Evolutionary conservation across 2,888 invertebrate species (phyloP).

Genomic region (Macropis europaea): DNA sequence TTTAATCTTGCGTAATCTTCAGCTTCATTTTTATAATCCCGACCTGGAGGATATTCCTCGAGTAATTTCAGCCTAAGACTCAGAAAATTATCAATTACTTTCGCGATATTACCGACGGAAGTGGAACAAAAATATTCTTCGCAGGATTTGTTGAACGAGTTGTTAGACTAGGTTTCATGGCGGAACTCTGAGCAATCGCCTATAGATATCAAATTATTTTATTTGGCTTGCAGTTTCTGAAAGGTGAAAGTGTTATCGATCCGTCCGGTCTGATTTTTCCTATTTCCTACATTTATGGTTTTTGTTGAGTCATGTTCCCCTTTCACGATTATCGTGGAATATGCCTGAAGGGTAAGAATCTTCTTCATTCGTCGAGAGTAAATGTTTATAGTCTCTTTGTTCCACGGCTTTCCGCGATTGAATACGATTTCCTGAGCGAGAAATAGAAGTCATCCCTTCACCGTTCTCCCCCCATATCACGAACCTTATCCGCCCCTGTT

Average conservation of each 20-base stretch:
- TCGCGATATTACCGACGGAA: background rate
- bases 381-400: background rate
- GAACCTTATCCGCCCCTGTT: slow-evolving; percentile 33
- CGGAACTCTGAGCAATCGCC: too few species aligned
- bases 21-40: slow-evolving; percentile 44
- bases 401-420: background rate
- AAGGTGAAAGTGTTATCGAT: background rate
- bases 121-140: background rate
- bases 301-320: background rate
- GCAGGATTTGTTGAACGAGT: background rate
- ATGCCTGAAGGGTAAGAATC: too few species aligned
- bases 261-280: too few species aligned
- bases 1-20: slow-evolving; percentile 40
- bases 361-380: background rate
- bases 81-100: slow-evolving; percentile 37
- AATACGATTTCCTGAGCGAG: background rate
- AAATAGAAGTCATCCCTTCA: slow-evolving; percentile 5
- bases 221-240: background rate
- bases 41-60: slow-evolving; percentile 17
- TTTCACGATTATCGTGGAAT: too few species aligned
- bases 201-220: background rate
- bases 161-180: too few species aligned
- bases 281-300: too few species aligned
- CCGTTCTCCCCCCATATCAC: background rate
- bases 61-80: slow-evolving; percentile 36